Conservation (phyloP, 2,888 invertebrate genomes). For the Protodeltote pygarga region DNA sequence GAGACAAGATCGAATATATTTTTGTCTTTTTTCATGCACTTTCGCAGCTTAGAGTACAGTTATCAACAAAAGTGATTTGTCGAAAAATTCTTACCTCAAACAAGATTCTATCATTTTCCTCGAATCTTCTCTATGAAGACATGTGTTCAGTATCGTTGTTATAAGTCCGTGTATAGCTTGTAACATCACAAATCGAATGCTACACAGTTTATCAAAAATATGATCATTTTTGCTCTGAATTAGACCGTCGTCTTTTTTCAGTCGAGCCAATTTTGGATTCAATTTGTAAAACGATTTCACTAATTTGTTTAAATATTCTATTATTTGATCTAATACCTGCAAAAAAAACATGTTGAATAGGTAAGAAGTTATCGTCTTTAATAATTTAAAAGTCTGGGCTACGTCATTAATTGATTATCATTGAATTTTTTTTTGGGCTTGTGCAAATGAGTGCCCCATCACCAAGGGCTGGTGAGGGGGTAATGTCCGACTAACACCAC, state of each 20-base stretch:
- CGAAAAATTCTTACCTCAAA: conserved; percentile 79
- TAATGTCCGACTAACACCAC: too few species aligned
- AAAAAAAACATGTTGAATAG: not conserved
- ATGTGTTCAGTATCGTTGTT: conserved; percentile 81
- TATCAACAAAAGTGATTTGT: too few species aligned
- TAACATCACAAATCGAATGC: conserved; percentile 84
- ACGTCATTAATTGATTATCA: too few species aligned
- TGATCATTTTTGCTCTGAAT: conserved; percentile 81
- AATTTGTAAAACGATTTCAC: conserved; percentile 84
- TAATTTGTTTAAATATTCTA: conserved; percentile 82
- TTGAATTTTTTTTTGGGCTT: too few species aligned
- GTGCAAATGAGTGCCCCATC: too few species aligned
- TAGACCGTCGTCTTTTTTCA: conserved; percentile 76
- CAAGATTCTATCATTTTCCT: conserved; percentile 86
- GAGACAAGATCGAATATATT: too few species aligned
- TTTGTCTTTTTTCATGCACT: too few species aligned
- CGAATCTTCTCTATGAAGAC: conserved; percentile 86
- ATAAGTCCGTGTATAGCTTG: conserved; percentile 86
- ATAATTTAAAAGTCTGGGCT: too few species aligned
- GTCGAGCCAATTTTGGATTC: conserved; percentile 80
- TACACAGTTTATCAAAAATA: conserved; percentile 84
- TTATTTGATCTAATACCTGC: conserved; percentile 87
- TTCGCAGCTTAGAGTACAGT: too few species aligned
- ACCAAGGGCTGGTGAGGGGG: too few species aligned
- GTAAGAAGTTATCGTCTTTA: too few species aligned